phyloP scores from a whole-genome alignment of 2,113 vertebrate species.

The Cinclus cinclus region DNA sequence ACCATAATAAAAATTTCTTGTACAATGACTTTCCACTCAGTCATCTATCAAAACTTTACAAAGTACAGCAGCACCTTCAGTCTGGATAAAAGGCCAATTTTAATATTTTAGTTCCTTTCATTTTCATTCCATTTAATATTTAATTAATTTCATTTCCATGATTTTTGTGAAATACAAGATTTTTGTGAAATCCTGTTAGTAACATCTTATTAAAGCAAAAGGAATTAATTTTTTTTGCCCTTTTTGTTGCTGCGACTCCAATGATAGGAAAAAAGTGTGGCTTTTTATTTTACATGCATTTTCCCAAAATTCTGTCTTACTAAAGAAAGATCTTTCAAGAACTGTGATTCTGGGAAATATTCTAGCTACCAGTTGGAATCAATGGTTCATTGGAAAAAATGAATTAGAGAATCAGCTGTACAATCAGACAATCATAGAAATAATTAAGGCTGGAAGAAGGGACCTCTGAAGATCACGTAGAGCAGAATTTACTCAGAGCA shows the following conservation, averaged over 20 bases:
- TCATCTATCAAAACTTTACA: not conserved
- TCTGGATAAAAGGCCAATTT: not conserved
- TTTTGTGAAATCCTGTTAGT: not conserved
- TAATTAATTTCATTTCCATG: not conserved
- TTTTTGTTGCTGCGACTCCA: not conserved
- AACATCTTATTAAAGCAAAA: not conserved
- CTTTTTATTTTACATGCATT: not conserved
- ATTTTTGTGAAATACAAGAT: not conserved
- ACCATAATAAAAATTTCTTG: not conserved
- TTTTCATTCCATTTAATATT: not conserved
- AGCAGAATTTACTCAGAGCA: not conserved
- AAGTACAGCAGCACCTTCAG: not conserved
- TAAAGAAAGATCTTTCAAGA: not conserved
- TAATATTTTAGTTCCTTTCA: not conserved
- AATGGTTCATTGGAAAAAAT: not conserved
- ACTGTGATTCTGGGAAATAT: not conserved
- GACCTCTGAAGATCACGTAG: not conserved
- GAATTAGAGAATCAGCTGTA: not conserved
- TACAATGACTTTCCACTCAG: not conserved
- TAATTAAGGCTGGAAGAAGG: not conserved
- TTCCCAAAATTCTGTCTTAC: not conserved
- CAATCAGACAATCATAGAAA: not conserved
- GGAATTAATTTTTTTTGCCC: not conserved
- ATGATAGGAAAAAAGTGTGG: not conserved
- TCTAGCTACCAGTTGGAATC: not conserved